Base-by-base conservation (phyloP, 2,888 invertebrate species). In the Choristoneura rosaceana region DNA sequence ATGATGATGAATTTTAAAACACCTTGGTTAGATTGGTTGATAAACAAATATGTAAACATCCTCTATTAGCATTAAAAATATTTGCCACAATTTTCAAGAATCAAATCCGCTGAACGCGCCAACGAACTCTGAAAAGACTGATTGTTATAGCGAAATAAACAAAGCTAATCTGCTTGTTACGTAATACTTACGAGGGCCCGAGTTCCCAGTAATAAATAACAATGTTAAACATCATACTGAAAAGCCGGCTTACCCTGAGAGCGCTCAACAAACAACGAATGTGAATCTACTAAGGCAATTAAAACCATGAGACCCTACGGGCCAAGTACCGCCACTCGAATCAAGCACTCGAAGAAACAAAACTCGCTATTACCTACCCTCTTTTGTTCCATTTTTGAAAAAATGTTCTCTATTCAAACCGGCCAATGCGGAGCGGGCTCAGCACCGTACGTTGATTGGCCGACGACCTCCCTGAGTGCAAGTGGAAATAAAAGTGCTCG, bases 281-380 rank as follows among this genome's bases (percentile, higher is more conserved):
- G 12, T n/a, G 80, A 82, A 83, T 81, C 76, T 75, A 85, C 86
- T 89, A 89, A 89, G 90, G 91, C 90, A 92, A 93, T 93, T 93
- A 92, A 86, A 55, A 84, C 81, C 85, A 88, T 83, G 87, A 90
- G 91, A 90, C 92, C 91, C 91, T 87, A 86, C 83, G 76, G 82
- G 79, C 84, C 86, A 82, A 85, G 84, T 84, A 84, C 85, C 77
- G 79, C 85, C 89, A 92, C 91, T 92, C 88, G 84, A 92, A 90
- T 91, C 85, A 82, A 90, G 90, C 91, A 92, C 93, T 93, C 87
- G 87, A 92, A 87, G 84, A 88, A 92, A 93, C 92, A 93, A 93
- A 93, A 93, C 92, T 90, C 89, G 90, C 90, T 89, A 92, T 92
- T 93, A 92, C 90, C 93, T 92, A 92, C 93, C 93, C 93, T 90